Evolutionary conservation across 2,113 vertebrate genomes (phyloP), one percentile per base, ranked within the genome.

Genomic region (Rutilus rutilus): DNA sequence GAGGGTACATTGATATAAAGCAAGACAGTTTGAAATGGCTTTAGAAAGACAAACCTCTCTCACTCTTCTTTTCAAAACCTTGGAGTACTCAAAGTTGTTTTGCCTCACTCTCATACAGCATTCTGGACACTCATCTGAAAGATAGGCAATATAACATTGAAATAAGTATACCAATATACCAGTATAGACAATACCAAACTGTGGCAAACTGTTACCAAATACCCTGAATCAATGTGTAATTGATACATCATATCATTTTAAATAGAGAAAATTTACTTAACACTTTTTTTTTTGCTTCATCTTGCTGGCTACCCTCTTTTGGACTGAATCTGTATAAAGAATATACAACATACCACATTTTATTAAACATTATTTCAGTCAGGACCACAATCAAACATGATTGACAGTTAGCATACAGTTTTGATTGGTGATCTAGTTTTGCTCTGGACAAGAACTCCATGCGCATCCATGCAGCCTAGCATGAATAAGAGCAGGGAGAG

Each of bases 51-150:
- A 23, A 42, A 42, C 36, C 65, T 69, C 12, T 69, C 65, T 69
- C 65, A 69, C 65, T 69, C 65, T 69, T 69, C 65, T 71, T 73
- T 73, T 73, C 8, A 45, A 42, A 73, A 73, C 36, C 19, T 73
- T 73, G 69, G 36, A 73, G 69, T 73, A 73, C 19, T 73, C 69
- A 73, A 73, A 42, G 21, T 73, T 73, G 69, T 73, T 73, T 73
- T 73, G 36, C 6, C 69, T 42, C 21, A 23, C 69, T 73, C 69
- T 73, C 69, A 21, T 23, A 73, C 36, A 73, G 21, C 69, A 73
- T 23, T 73, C 69, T 42, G 69, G 69, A 73, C 69, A 73, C 69
- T 73, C 69, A 45, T 73, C 36, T 73, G 36, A 42, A 73, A 73
- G 17, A 71, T 21, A 36, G 67, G 67, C 67, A 71, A 42, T 39